A percentile compares a stretch with the other conserved stretches of the same genome.
Conservation (phyloP, 2,888 invertebrate genomes). For the Boloria euphrosyne region DNA sequence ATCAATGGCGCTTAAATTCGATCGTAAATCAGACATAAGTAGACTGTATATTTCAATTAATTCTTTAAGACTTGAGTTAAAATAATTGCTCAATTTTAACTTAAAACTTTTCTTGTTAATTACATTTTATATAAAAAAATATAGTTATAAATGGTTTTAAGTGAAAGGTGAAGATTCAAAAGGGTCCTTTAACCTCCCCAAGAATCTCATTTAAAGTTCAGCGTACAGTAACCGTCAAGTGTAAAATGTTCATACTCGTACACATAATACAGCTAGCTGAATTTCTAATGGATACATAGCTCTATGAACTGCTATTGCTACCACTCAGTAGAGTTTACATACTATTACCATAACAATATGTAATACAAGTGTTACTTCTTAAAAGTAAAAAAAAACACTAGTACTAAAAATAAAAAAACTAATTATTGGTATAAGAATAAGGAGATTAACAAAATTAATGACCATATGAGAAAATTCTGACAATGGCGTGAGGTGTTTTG, state of each 20-base stretch:
- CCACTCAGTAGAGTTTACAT: neutral
- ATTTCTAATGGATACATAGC: neutral
- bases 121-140: neutral
- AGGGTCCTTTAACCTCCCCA: conserved; percentile 24
- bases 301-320: neutral
- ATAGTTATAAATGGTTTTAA: neutral
- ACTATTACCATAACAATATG: neutral
- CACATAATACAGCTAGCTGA: conserved; percentile 1
- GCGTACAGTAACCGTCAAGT: conserved; percentile 30
- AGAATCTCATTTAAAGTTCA: conserved; percentile 36
- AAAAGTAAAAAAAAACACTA: too few relatives aligned
- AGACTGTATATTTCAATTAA: too few relatives aligned
- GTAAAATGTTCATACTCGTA: conserved; percentile 29
- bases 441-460: too few relatives aligned
- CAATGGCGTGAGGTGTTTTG: too few relatives aligned
- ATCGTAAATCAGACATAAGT: too few relatives aligned
- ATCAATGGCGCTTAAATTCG: too few relatives aligned
- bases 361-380: neutral
- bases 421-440: too few relatives aligned
- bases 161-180: conserved; percentile 3
- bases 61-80: too few relatives aligned
- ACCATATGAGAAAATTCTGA: too few relatives aligned
- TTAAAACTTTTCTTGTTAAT: neutral
- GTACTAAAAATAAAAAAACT: too few relatives aligned
- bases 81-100: neutral